Evolutionary conservation across 2,113 vertebrate species (phyloP).

Genomic region (Pseudolaguvia tuberculata): DNA sequence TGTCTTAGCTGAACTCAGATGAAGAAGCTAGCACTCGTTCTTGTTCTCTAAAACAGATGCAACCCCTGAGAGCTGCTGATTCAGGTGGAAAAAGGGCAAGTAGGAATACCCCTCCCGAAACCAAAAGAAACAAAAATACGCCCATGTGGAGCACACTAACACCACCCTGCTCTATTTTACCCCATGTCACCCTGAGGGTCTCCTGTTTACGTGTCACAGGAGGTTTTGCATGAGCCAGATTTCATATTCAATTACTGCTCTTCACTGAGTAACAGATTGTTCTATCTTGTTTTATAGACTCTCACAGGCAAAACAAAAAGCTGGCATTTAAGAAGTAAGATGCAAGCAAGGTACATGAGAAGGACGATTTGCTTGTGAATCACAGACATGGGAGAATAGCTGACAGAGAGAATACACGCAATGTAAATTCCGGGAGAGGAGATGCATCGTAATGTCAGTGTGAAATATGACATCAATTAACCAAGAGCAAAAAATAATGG

Average conservation of each 20-base stretch:
- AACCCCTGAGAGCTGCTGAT: constrained; percentile 30
- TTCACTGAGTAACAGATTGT: constrained; percentile 25
- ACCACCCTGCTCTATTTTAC: constrained; percentile 13
- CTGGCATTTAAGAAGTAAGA: background rate
- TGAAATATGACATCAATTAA: constrained; percentile 54
- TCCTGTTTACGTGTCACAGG: constrained; percentile 57
- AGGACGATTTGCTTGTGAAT: constrained; percentile 39
- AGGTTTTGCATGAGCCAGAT: constrained; percentile 54
- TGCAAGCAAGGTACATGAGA: constrained; percentile 12
- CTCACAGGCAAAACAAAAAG: constrained; percentile 20
- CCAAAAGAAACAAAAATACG: constrained; percentile 1
- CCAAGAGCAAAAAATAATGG: constrained; percentile 33
- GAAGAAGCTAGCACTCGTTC: constrained; percentile 11
- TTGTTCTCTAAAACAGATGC: background rate
- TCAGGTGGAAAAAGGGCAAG: constrained; percentile 32
- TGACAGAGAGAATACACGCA: constrained; percentile 42
- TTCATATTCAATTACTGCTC: constrained; percentile 59
- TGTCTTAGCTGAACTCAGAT: constrained; percentile 16
- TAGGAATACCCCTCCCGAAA: constrained; percentile 32
- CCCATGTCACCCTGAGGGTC: constrained; percentile 27
- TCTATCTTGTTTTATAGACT: background rate
- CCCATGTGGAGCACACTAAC: constrained; percentile 44
- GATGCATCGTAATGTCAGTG: constrained; percentile 42
- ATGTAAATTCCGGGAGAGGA: constrained; percentile 43
- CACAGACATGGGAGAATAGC: constrained; percentile 45